Conservation (phyloP, 92 coral and sea anemone species). For the Isaurus tuberculatus region DNA sequence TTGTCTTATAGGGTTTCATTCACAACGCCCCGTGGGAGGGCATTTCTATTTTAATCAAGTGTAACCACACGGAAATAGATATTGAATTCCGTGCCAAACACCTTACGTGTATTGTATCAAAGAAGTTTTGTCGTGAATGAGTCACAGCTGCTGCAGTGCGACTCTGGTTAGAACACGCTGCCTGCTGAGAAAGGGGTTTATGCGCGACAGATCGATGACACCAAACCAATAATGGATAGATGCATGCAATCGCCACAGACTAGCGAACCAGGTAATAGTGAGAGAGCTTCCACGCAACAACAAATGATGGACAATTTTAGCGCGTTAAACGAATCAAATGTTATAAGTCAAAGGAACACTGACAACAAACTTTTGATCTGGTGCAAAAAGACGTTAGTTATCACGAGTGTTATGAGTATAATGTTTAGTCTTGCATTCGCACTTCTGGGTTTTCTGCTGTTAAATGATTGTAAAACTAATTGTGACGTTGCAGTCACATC, state of each 20-base stretch:
- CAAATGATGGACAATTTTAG: background rate
- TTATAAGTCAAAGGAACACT: background rate
- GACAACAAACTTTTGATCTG: background rate
- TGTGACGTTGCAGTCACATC: conserved; percentile 43
- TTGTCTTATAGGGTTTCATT: background rate
- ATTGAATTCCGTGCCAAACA: conserved; percentile 12
- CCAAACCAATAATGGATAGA: conserved; percentile 4
- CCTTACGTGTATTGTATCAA: background rate
- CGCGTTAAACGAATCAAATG: background rate
- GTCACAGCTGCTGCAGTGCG: background rate
- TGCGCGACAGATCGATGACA: too few relatives aligned
- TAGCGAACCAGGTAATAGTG: background rate
- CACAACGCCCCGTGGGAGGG: conserved; percentile 14
- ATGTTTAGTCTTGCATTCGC: conserved; percentile 80
- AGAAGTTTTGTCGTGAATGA: background rate
- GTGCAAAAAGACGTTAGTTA: conserved; percentile 37
- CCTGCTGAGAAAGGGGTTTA: background rate
- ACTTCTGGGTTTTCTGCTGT: conserved; percentile 67
- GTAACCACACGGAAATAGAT: conserved; percentile 10
- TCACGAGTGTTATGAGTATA: conserved; percentile 68
- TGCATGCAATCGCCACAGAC: background rate
- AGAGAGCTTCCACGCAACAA: background rate
- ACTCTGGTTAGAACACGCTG: background rate
- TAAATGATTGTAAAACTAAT: conserved; percentile 70
- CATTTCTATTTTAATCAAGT: conserved; percentile 1